Percentiles rank a stretch among this genome's conserved stretches.
phyloP scores from a whole-genome alignment of 2,888 invertebrate genomes.

The Heliconius hortense region DNA sequence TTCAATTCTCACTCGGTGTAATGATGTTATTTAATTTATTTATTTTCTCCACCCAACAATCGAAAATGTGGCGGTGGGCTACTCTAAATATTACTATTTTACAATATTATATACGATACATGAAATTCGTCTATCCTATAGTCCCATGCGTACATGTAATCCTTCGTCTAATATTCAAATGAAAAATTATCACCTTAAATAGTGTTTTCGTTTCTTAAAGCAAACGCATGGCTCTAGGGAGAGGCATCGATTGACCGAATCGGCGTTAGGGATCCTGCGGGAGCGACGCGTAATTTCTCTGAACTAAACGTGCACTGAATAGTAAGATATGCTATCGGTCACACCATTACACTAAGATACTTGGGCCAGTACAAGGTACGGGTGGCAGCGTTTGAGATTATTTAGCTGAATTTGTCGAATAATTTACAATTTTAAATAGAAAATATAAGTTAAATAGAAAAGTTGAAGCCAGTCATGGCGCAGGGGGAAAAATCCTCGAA shows the following conservation, averaged over 20 bases:
- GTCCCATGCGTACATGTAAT: too few species aligned
- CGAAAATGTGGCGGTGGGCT: too few species aligned
- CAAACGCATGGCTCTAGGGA: conserved; percentile 46
- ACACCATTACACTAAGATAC: conserved; percentile 51
- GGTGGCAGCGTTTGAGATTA: conserved; percentile 38
- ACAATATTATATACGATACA: too few species aligned
- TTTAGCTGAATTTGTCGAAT: background rate
- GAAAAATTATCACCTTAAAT: conserved; percentile 1
- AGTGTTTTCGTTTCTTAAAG: conserved; percentile 22
- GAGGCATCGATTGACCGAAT: conserved; percentile 77
- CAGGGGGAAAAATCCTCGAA: too few species aligned
- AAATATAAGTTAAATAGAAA: background rate
- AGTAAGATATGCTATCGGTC: conserved; percentile 68
- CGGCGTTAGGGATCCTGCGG: conserved; percentile 57
- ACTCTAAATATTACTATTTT: too few species aligned
- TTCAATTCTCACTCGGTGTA: too few species aligned
- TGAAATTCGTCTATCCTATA: too few species aligned
- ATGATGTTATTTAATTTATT: too few species aligned
- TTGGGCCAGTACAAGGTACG: conserved; percentile 35
- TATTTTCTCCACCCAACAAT: too few species aligned
- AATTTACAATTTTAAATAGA: background rate
- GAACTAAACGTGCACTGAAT: conserved; percentile 71
- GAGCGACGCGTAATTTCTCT: conserved; percentile 75
- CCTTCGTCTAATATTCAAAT: background rate
- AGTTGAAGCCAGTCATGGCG: too few species aligned